Evolutionary conservation across 2,113 vertebrate genomes (phyloP).

Genomic region (Chlamydotis undulata): DNA sequence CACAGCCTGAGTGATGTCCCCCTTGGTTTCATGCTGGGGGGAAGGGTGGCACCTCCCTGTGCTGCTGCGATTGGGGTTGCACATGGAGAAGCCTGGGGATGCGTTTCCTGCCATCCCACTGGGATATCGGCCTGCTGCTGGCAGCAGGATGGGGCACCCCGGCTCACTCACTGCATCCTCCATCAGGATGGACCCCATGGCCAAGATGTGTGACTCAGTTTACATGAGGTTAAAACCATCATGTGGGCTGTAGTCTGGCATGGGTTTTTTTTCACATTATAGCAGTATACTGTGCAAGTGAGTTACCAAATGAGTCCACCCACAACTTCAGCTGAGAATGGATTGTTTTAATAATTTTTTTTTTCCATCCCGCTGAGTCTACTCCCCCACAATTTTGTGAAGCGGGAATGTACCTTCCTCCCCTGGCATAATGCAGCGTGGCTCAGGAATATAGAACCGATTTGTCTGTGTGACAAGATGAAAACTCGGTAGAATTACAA

Average conservation of each 20-base stretch:
- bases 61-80: not conserved
- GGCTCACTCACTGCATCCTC: not conserved
- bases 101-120: rapidly evolving
- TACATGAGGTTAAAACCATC: not conserved
- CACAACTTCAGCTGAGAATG: not conserved
- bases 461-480: not conserved
- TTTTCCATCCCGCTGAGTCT: not conserved
- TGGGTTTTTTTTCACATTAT: not conserved
- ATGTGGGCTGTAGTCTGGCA: not conserved
- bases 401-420: not conserved
- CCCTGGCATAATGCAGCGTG: not conserved
- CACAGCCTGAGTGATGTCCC: not conserved
- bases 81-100: not conserved
- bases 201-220: not conserved
- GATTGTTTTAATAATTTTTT: not conserved
- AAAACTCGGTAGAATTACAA: not conserved
- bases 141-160: no score
- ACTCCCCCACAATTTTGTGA: not conserved
- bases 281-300: not conserved
- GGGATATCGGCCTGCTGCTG: not conserved
- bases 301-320: not conserved
- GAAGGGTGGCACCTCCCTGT: not conserved
- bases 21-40: not conserved
- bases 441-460: not conserved
- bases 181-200: rapidly evolving